Conservation (phyloP, 2,888 invertebrate species). For the Archips xylosteana region DNA sequence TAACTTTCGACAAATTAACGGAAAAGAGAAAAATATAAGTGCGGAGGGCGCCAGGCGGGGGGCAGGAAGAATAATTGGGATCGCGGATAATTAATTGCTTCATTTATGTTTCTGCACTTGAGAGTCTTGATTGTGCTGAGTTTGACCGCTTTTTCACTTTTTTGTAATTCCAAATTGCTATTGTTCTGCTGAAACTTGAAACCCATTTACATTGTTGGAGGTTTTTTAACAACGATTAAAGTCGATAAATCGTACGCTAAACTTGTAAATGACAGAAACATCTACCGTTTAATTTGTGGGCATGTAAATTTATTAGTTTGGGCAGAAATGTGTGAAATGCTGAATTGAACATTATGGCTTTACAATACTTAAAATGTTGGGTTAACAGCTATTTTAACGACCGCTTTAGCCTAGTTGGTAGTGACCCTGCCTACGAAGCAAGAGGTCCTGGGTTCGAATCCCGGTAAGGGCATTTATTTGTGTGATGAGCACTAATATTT, state of each 20-base stretch:
- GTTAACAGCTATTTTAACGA: too few species aligned
- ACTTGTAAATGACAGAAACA: slow-evolving; percentile 35
- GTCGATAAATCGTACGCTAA: slow-evolving; percentile 34
- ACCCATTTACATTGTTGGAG: slow-evolving; percentile 39
- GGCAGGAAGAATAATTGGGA: slow-evolving; percentile 77
- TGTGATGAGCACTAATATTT: too few species aligned
- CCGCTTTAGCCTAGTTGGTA: too few species aligned
- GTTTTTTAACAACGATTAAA: slow-evolving; percentile 38
- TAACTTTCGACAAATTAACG: slow-evolving; percentile 77
- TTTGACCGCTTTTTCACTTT: slow-evolving; percentile 61
- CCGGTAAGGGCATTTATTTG: too few species aligned
- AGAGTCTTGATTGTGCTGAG: slow-evolving; percentile 81
- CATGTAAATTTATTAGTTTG: slow-evolving; percentile 22
- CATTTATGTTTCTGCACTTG: slow-evolving; percentile 85
- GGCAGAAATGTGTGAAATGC: slow-evolving; percentile 9
- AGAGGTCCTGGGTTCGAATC: too few species aligned
- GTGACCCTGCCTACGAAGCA: too few species aligned
- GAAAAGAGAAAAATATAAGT: slow-evolving; percentile 72
- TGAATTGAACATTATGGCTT: neutral
- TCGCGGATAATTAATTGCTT: slow-evolving; percentile 84
- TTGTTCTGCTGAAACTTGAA: slow-evolving; percentile 68
- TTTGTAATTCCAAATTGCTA: slow-evolving; percentile 75
- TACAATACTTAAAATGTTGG: neutral
- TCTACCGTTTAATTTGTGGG: slow-evolving; percentile 31
- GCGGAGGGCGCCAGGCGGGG: slow-evolving; percentile 49